These are phyloP conservation scores for Centroberyx gerrardi DNA, from an alignment of 2,797 vertebrate species.

Conservation along the genomic window DNA sequence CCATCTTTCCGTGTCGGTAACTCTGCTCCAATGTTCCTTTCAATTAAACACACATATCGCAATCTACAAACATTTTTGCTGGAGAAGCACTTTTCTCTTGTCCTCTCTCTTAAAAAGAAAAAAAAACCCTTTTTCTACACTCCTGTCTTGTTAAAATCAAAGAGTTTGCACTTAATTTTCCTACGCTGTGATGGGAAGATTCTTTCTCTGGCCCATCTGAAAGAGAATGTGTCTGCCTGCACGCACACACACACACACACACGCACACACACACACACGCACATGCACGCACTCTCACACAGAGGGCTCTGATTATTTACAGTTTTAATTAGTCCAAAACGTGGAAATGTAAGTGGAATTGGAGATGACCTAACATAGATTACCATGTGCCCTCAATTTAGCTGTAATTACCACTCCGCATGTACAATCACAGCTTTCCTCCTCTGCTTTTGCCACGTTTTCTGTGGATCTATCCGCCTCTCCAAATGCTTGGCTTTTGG, in stretches of 20 bases:
- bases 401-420: constrained; percentile 80
- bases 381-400: constrained; percentile 84
- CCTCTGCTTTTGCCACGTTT: constrained; percentile 30
- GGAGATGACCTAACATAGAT: constrained; percentile 85
- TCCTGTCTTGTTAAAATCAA: constrained; percentile 74
- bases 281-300: constrained; percentile 10
- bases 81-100: constrained; percentile 62
- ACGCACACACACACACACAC: constrained; percentile 13
- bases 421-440: constrained; percentile 63
- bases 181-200: constrained; percentile 57
- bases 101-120: constrained; percentile 32
- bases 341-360: constrained; percentile 84
- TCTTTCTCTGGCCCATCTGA: constrained; percentile 54
- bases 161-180: constrained; percentile 73
- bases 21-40: constrained; percentile 61
- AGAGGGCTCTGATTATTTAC: constrained; percentile 78
- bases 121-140: constrained; percentile 53
- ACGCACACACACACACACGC: background rate
- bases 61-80: constrained; percentile 66
- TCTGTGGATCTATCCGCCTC: constrained; percentile 13
- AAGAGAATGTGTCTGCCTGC: constrained; percentile 38
- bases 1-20: constrained; percentile 40
- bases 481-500: constrained; percentile 9
- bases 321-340: constrained; percentile 86
- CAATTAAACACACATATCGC: constrained; percentile 59